Base-by-base conservation (phyloP, 2,888 invertebrate species). In the Rambutsinella grinnellia region DNA sequence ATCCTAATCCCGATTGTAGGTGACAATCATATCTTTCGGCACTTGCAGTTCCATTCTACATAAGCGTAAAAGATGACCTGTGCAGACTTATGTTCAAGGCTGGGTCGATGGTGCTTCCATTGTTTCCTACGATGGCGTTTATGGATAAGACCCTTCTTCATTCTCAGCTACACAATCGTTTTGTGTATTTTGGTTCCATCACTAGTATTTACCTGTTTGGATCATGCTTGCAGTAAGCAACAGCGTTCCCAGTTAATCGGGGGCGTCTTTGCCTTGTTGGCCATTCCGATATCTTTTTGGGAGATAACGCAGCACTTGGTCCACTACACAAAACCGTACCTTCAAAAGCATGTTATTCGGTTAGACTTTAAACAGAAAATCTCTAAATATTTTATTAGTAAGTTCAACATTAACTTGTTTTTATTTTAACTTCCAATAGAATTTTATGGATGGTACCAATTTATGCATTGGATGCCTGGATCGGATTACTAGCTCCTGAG, bases 361-460 rank as follows among this genome's bases (percentile, higher is more conserved):
- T 94, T 23, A 75, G 28, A 61, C 3, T 19, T 51, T 17, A 23
- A 57, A 15, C 10, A 21, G 15, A 56, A 19, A 27, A 28, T 67
- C n/a, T 61, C 49, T 13, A 47, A 47, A 21, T 2, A 49, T 21
- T 15, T 36, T 19, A n/a, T n/a, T n/a, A n/a, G n/a, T 68, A 47
- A 56, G 17, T 21, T 17, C n/a, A 2, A 28, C 56, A 21, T 13
- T 67, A 61, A 53, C 19, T 61, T 17, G 36, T 46, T 71, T 15
- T n/a, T n/a, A n/a, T n/a, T 19, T 63, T 62, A 46, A n/a, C 13
- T 24, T 49, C 62, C 65, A 90, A 82, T 87, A 94, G 95, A 87
- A 94, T 97, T 87, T 86, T 97, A 83, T 97, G 97, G 96, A 97
- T 97, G 97, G 97, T 97, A 66, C 97, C 97, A 78, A 96, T 97